Conservation (phyloP, 2,888 invertebrate genomes). For the Drosophila siamana region DNA sequence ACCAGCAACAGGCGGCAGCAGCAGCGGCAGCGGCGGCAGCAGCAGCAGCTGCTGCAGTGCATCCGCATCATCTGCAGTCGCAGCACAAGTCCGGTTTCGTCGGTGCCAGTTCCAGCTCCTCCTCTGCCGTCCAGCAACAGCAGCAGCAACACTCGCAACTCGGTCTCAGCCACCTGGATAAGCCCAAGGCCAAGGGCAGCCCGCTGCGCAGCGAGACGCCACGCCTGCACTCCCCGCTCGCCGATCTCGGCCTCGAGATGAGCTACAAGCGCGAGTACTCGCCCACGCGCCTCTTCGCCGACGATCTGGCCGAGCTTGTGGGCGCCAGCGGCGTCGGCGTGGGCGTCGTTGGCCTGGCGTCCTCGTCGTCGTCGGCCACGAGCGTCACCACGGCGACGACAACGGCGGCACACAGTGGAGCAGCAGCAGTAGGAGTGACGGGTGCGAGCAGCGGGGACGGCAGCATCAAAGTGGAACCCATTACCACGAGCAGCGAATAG, state of each 20-base stretch:
- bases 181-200: slow-evolving; percentile 84
- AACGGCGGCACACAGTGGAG: slow-evolving; percentile 30
- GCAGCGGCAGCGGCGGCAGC: slow-evolving; percentile 56
- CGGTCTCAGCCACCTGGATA: slow-evolving; percentile 42
- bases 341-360: slow-evolving; percentile 50
- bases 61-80: slow-evolving; percentile 17
- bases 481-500: slow-evolving; percentile 85
- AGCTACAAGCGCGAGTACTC: slow-evolving; percentile 87
- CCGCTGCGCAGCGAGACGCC: slow-evolving; percentile 87
- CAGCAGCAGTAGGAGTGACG: slow-evolving; percentile 43
- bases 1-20: slow-evolving; percentile 57
- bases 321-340: slow-evolving; percentile 52
- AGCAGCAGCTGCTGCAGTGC: slow-evolving; percentile 43
- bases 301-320: slow-evolving; percentile 87
- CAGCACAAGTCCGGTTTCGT: slow-evolving; percentile 75
- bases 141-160: slow-evolving; percentile 46
- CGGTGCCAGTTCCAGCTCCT: slow-evolving; percentile 75
- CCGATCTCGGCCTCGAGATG: slow-evolving; percentile 88
- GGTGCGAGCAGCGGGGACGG: slow-evolving; percentile 36
- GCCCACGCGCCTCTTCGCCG: slow-evolving; percentile 89
- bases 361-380: slow-evolving; percentile 48
- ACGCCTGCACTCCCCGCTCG: slow-evolving; percentile 87
- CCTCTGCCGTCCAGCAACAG: slow-evolving; percentile 48
- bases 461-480: slow-evolving; percentile 90
- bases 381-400: slow-evolving; percentile 19